These are phyloP conservation scores for Leuctra nigra DNA, from an alignment of 2,888 invertebrate species.

Conservation along the genomic window DNA sequence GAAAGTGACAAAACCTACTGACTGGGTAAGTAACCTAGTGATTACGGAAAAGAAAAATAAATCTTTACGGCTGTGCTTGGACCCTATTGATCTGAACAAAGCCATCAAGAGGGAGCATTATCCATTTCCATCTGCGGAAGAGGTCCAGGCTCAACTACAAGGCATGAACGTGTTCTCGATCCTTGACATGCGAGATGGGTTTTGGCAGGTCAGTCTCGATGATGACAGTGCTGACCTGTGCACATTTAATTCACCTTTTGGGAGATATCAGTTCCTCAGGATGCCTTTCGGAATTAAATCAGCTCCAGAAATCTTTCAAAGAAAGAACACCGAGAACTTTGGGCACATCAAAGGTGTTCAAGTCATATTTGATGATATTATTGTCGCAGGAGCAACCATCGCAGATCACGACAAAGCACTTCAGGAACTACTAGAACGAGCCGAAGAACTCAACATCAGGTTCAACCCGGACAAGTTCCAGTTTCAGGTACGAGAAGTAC, in stretches of 20 bases:
- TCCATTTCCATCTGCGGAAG: neutral
- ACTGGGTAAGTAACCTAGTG: slow-evolving; percentile 11
- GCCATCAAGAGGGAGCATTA: slow-evolving; percentile 13
- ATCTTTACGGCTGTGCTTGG: slow-evolving; percentile 9
- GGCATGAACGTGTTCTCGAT: slow-evolving; percentile 14
- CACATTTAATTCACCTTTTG: slow-evolving; percentile 20
- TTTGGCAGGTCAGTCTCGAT: slow-evolving; percentile 21
- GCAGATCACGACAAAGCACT: slow-evolving; percentile 23
- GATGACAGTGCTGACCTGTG: slow-evolving; percentile 17
- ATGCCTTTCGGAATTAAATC: slow-evolving; percentile 22
- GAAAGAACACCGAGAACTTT: slow-evolving; percentile 22
- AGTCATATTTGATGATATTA: slow-evolving; percentile 24
- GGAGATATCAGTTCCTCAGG: slow-evolving; percentile 19
- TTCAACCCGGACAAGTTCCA: slow-evolving; percentile 18
- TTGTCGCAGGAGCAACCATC: slow-evolving; percentile 21
- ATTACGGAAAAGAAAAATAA: slow-evolving; percentile 14
- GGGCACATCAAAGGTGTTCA: slow-evolving; percentile 22
- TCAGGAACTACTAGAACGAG: slow-evolving; percentile 7
- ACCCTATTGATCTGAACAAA: slow-evolving; percentile 11
- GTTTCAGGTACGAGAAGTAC: neutral
- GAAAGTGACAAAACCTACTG: neutral
- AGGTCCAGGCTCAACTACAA: neutral
- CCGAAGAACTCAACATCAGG: slow-evolving; percentile 2
- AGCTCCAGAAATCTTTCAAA: slow-evolving; percentile 24
- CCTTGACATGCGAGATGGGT: slow-evolving; percentile 22